Conservation (phyloP, 2,113 vertebrate species). For the Leptocoma aspasia region DNA sequence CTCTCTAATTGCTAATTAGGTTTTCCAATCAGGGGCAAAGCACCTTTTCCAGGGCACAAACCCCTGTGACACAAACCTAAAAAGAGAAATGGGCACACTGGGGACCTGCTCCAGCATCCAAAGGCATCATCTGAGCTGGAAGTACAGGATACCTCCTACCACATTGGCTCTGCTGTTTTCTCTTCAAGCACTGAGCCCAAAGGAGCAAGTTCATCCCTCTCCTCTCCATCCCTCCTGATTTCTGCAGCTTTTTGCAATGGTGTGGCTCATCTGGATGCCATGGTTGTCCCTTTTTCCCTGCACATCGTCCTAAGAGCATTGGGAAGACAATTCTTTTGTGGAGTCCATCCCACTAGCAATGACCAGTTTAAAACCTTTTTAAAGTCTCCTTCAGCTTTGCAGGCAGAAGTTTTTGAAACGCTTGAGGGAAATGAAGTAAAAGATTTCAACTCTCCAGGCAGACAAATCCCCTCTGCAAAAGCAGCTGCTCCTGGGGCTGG, state of each 20-base stretch:
- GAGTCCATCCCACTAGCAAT: not conserved
- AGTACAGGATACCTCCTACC: not conserved
- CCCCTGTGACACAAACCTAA: not conserved
- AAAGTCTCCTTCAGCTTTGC: not conserved
- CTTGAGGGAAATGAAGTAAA: not conserved
- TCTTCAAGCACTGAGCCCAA: not conserved
- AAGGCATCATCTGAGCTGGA: not conserved
- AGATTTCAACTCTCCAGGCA: not conserved
- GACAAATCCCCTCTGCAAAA: not conserved
- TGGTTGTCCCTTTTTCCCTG: not conserved
- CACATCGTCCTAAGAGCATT: accelerated
- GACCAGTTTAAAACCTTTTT: not conserved
- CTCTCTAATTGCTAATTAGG: not conserved
- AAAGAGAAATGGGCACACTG: accelerated
- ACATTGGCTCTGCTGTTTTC: not conserved
- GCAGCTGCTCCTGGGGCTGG: not conserved
- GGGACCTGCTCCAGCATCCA: not conserved
- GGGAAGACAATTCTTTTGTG: not conserved
- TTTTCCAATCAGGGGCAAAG: not conserved
- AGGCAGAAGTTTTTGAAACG: not conserved
- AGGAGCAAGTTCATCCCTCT: not conserved
- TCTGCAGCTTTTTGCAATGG: not conserved
- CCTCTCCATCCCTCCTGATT: not conserved
- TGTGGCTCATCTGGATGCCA: not conserved
- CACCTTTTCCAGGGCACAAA: not conserved